Evolutionary conservation across 2,113 vertebrate genomes (phyloP).

Genomic region (Plecotus auritus): DNA sequence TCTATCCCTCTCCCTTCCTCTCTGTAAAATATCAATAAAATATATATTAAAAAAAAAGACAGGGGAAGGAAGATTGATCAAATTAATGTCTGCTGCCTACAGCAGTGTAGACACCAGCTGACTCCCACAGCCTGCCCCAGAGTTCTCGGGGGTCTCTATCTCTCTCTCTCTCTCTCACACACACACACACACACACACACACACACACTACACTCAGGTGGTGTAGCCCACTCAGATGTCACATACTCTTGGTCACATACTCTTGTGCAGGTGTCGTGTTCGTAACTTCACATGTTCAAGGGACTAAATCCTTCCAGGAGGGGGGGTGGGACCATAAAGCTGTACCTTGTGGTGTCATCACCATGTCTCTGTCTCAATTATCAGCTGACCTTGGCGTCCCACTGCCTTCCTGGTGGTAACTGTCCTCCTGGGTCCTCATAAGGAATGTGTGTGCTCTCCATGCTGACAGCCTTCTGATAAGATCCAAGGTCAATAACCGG

Average conservation of each 20-base stretch:
- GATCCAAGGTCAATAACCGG: not conserved
- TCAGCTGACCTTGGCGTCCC: not conserved
- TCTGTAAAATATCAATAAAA: too few relatives aligned
- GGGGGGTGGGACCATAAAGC: not conserved
- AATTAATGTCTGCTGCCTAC: not conserved
- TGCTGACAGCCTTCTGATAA: slow-evolving; percentile 8
- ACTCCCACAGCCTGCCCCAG: not conserved
- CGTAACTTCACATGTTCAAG: not conserved
- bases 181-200: not conserved
- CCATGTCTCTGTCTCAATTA: not conserved
- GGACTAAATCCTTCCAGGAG: not conserved
- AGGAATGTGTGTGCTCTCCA: not conserved
- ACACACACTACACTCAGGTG: too few relatives aligned
- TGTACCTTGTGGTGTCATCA: not conserved
- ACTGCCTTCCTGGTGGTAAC: not conserved
- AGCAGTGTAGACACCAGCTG: not conserved
- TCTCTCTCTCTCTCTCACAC: too few relatives aligned
- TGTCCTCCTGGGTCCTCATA: not conserved
- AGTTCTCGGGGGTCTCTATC: not conserved
- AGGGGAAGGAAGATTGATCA: not conserved
- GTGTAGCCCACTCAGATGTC: not conserved
- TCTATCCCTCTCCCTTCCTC: too few relatives aligned
- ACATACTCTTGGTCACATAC: not conserved
- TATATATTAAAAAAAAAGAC: too few relatives aligned
- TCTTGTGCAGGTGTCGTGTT: not conserved